phyloP scores from a whole-genome alignment of 2,888 invertebrate genomes.

The Chaetogeoica ovagalla region DNA sequence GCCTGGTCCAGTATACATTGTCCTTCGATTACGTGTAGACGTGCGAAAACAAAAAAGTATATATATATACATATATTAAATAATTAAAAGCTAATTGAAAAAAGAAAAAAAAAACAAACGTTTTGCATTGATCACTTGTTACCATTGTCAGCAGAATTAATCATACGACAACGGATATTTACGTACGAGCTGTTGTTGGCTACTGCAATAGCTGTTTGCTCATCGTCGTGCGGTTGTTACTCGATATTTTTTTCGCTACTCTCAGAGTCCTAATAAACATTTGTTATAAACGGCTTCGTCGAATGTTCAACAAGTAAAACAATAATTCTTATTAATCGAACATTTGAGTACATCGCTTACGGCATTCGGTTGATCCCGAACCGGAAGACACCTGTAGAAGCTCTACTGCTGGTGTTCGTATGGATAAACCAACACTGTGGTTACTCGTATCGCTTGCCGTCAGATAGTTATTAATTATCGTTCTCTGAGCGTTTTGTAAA shows the following conservation, averaged over 20 bases:
- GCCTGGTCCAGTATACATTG: conserved; percentile 41
- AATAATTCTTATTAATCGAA: neutral
- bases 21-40: conserved; percentile 32
- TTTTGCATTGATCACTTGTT: neutral
- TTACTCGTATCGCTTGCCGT: conserved; percentile 41
- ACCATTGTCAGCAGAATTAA: conserved; percentile 20
- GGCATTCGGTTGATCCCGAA: conserved; percentile 49
- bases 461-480: conserved; percentile 42
- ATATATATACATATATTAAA: too few relatives aligned
- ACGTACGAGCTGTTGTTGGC: conserved; percentile 37
- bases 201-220: conserved; percentile 29
- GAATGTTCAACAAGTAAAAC: neutral
- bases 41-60: too few relatives aligned
- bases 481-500: conserved; percentile 54
- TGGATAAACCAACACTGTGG: conserved; percentile 45
- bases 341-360: conserved; percentile 4
- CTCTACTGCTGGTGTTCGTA: conserved; percentile 52
- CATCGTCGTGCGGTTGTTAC: conserved; percentile 47
- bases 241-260: conserved; percentile 55
- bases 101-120: neutral
- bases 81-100: neutral
- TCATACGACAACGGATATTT: conserved; percentile 40
- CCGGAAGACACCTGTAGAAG: conserved; percentile 50
- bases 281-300: neutral
- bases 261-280: conserved; percentile 56